Evolutionary conservation across 2,888 invertebrate species (phyloP), one percentile per base, ranked within the genome.

Genomic region (Drosophila ochracea): DNA sequence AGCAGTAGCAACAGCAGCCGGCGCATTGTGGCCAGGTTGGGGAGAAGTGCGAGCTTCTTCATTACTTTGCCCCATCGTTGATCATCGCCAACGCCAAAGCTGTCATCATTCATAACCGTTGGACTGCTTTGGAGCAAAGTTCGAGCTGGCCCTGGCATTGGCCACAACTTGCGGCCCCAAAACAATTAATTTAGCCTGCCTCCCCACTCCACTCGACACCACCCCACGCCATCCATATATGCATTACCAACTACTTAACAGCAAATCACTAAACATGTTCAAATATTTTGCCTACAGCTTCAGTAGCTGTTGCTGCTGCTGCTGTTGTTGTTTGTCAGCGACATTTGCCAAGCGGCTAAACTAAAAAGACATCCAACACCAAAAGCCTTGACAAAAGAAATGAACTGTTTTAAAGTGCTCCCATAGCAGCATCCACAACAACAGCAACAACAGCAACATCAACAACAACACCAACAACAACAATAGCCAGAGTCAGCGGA

Each of bases 351-450:
- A 80, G 90, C 87, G 87, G 87, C 90, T 81, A 85, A 88, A 83
- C 69, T 80, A 76, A 73, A 87, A 83, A 77, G 66, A 58, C 53
- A 53, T 43, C 64, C 57, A 57, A 68, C 75, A 57, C 77, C 70
- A 49, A 49, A 52, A 75, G 86, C 83, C 87, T 90, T 88, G 90
- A 88, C 90, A 87, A 90, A 90, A 84, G 89, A 87, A 90, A 80
- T 89, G 90, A 90, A 89, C 91, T 90, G 91, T 87, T 90, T 90
- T 90, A 89, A 89, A 90, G 89, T 86, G 90, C 80, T 85, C 79
- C 83, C 73, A 71, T 50, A 83, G 73, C 74, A 72, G 50, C 69
- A 53, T 37, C 39, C 43, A 37, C 61, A 54, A 49, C 39, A 43
- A 31, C 67, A 57, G 5, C 54, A 54, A 4, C 60, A 41, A 6